A percentile compares a stretch with the other conserved stretches of the same genome.
Evolutionary conservation across 1,140 invertebrate species (phyloP).

Genomic region (Brachionus paranguensis): DNA sequence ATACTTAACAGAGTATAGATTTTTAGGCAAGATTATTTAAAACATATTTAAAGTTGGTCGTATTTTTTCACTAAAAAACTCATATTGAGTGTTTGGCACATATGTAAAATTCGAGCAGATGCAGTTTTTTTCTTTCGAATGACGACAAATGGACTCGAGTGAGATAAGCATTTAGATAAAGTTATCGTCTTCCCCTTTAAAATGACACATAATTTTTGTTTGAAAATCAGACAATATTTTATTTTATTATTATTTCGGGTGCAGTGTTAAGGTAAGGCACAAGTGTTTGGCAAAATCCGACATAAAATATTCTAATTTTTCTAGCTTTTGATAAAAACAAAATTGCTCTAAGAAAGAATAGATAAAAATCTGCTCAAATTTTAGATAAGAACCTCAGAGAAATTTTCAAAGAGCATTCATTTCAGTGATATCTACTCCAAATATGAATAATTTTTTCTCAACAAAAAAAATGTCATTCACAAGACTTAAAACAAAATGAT

Average conservation of each 20-base stretch:
- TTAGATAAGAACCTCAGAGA: not conserved
- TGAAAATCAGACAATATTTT: not conserved
- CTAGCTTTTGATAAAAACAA: not conserved
- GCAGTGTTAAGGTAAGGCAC: not conserved
- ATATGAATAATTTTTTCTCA: not conserved
- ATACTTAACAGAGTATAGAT: not conserved
- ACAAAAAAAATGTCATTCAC: not conserved
- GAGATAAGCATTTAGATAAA: not conserved
- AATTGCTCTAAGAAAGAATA: not conserved
- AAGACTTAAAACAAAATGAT: not conserved
- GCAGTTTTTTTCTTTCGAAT: not conserved
- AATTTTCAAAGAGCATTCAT: not conserved
- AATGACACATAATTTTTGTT: not conserved
- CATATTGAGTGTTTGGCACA: not conserved
- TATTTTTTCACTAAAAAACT: not conserved
- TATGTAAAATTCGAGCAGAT: not conserved
- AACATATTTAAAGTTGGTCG: not conserved
- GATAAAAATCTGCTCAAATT: not conserved
- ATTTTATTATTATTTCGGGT: not conserved
- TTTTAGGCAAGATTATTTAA: not conserved
- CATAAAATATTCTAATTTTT: slow-evolving; percentile 18
- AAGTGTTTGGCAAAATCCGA: not conserved
- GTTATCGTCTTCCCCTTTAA: not conserved
- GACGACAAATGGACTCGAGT: not conserved
- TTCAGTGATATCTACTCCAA: not conserved